Conservation (phyloP, 2,113 vertebrate genomes). For the Hemiscyllium ocellatum region DNA sequence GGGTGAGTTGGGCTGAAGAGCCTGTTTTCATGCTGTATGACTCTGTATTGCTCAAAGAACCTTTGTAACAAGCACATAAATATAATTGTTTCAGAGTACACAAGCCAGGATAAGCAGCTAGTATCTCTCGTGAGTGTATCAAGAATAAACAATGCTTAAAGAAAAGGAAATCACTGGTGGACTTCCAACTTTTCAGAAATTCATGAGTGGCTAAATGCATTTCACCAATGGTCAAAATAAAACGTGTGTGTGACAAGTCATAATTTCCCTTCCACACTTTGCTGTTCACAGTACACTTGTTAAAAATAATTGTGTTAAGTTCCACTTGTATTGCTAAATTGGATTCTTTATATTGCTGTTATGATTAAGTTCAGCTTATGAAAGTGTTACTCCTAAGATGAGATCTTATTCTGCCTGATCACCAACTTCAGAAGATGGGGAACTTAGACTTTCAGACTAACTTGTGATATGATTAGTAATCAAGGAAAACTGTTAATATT, state of each 20-base stretch:
- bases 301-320: too few relatives aligned
- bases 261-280: background rate
- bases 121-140: background rate
- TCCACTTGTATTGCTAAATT: too few relatives aligned
- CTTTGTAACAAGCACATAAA: background rate
- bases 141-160: background rate
- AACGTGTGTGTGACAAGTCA: background rate
- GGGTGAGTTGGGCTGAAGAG: too few relatives aligned
- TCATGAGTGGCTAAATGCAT: background rate
- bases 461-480: too few relatives aligned
- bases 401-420: too few relatives aligned
- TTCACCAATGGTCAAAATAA: background rate
- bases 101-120: background rate
- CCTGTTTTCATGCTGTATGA: too few relatives aligned
- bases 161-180: background rate
- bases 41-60: background rate
- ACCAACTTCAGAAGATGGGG: too few relatives aligned
- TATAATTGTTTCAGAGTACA: background rate
- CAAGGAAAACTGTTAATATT: too few relatives aligned
- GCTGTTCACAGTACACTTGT: background rate
- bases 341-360: too few relatives aligned
- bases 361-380: too few relatives aligned
- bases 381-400: too few relatives aligned
- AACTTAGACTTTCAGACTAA: too few relatives aligned
- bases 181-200: background rate